Evolutionary conservation across 2,797 vertebrate species (phyloP).

Genomic region (Lepilemur septentrionalis): DNA sequence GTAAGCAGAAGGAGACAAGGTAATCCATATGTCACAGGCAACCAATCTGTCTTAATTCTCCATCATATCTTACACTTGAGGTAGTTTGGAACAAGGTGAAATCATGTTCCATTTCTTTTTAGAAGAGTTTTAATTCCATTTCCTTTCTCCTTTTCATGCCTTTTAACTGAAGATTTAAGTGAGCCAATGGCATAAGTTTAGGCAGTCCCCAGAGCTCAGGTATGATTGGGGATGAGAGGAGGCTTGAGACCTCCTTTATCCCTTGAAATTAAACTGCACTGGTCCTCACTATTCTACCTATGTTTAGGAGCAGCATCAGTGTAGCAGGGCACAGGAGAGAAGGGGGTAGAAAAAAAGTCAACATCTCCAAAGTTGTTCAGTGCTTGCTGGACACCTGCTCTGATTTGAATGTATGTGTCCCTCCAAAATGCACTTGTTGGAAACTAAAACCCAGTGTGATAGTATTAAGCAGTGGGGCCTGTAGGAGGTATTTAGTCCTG

Average conservation of each 20-base stretch:
- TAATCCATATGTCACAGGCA: neutral
- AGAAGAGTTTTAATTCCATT: conserved; percentile 1
- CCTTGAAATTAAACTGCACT: no score
- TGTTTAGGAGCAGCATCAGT: neutral
- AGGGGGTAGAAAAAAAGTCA: neutral
- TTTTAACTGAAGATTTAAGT: neutral
- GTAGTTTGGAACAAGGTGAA: neutral
- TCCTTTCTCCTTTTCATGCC: neutral
- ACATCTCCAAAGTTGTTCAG: neutral
- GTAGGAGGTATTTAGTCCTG: neutral
- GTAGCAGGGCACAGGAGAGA: neutral
- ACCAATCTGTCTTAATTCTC: neutral
- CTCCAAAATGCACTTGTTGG: neutral
- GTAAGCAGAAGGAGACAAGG: neutral
- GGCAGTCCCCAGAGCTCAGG: neutral
- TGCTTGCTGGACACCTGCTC: neutral
- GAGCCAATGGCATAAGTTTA: neutral
- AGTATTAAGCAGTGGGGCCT: neutral
- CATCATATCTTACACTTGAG: neutral
- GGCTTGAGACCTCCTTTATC: neutral
- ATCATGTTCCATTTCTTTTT: neutral
- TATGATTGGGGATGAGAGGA: neutral
- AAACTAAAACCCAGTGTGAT: neutral
- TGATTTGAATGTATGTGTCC: neutral
- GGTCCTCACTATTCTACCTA: neutral